A percentile compares a stretch with the other conserved stretches of the same genome.
Evolutionary conservation across 2,888 invertebrate genomes (phyloP).

Genomic region (Perithous albicinctus): DNA sequence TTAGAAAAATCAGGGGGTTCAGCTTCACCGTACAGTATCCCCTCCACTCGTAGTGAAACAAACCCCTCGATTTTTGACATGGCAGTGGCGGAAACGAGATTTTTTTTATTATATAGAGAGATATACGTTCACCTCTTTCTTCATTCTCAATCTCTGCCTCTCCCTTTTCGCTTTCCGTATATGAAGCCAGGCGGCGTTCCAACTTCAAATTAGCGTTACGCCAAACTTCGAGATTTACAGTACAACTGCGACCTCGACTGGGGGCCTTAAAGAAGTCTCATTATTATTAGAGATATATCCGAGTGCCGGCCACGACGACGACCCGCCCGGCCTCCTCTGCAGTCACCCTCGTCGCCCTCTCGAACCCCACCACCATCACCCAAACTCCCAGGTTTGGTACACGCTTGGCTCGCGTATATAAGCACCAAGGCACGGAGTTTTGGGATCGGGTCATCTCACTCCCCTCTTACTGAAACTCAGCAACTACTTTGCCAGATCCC

Average conservation of each 20-base stretch:
- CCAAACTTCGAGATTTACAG: constrained; percentile 79
- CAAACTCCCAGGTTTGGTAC: constrained; percentile 16
- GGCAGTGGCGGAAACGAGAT: no score
- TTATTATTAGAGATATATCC: constrained; percentile 72
- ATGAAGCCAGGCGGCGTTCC: constrained; percentile 62
- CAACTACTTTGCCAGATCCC: constrained; percentile 63
- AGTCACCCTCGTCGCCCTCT: constrained; percentile 29
- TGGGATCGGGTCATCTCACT: constrained; percentile 58
- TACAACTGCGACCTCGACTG: constrained; percentile 76
- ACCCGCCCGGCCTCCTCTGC: constrained; percentile 24
- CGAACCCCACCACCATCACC: constrained; percentile 30
- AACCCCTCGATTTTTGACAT: no score
- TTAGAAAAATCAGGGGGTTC: no score
- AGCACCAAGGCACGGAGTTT: constrained; percentile 51
- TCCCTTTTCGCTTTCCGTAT: constrained; percentile 49
- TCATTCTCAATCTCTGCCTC: constrained; percentile 48
- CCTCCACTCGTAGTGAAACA: no score
- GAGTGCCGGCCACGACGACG: constrained; percentile 27
- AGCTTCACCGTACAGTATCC: no score
- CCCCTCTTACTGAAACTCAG: constrained; percentile 34
- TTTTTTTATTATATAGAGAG: no score
- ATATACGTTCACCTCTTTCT: constrained; percentile 48
- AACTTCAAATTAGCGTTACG: constrained; percentile 77
- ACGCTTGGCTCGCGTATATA: constrained; percentile 40
- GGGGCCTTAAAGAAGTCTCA: constrained; percentile 73